phyloP scores from a whole-genome alignment of 2,888 invertebrate genomes.

The Diloba caeruleocephala region DNA sequence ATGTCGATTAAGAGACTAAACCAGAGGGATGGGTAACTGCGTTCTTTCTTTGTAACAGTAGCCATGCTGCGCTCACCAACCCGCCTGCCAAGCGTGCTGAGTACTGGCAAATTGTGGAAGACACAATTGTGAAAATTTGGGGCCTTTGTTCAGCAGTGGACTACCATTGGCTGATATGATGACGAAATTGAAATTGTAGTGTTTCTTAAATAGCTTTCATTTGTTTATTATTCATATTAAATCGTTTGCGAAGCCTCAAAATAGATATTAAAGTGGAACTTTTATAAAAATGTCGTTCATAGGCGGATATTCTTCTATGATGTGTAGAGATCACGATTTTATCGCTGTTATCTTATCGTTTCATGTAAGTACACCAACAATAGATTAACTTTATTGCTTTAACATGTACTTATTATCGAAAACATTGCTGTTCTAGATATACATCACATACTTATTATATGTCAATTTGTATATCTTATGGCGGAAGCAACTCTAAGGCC shows the following conservation, averaged over 20 bases:
- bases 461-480: neutral
- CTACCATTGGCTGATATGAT: no score
- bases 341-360: slow-evolving; percentile 23
- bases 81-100: no score
- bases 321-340: slow-evolving; percentile 16
- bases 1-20: no score
- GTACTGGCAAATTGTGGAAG: no score
- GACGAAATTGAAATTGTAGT: no score
- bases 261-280: neutral
- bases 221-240: no score
- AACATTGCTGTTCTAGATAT: slow-evolving; percentile 22
- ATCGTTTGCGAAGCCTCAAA: neutral
- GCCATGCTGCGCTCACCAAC: no score
- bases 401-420: slow-evolving; percentile 28
- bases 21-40: no score
- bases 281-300: neutral
- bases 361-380: slow-evolving; percentile 15
- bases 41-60: no score
- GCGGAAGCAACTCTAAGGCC: neutral
- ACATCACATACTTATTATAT: slow-evolving; percentile 18
- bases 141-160: no score
- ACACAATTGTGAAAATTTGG: no score
- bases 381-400: slow-evolving; percentile 34
- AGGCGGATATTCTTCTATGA: slow-evolving; percentile 21
- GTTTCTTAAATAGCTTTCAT: no score